Conservation (phyloP, 2,113 vertebrate genomes). For the Gymnobelideus leadbeateri region DNA sequence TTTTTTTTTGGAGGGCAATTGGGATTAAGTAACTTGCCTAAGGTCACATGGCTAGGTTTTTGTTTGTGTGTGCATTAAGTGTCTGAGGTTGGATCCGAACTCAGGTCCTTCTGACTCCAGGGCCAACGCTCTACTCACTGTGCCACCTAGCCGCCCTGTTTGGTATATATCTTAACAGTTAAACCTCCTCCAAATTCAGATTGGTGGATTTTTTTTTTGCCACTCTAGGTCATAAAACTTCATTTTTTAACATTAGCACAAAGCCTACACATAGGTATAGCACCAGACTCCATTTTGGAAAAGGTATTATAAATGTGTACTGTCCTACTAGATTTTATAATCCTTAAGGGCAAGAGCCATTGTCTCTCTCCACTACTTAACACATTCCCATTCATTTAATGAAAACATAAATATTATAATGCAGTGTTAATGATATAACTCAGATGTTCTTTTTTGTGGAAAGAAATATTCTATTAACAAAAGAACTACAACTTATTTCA, state of each 20-base stretch:
- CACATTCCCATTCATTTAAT: background rate
- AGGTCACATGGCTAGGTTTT: too few relatives aligned
- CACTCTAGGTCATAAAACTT: background rate
- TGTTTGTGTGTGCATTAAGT: too few relatives aligned
- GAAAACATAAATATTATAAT: background rate
- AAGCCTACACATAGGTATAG: background rate
- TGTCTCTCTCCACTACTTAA: background rate
- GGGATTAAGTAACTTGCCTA: too few relatives aligned
- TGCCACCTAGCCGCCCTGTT: too few relatives aligned
- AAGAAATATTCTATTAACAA: background rate
- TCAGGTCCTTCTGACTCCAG: too few relatives aligned
- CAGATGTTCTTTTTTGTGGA: background rate
- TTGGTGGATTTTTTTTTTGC: background rate
- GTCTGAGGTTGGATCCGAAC: too few relatives aligned
- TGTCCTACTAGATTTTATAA: background rate
- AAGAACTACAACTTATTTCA: background rate
- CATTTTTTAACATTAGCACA: background rate
- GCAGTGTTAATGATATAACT: background rate
- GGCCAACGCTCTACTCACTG: too few relatives aligned
- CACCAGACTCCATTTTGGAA: background rate
- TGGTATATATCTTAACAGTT: background rate
- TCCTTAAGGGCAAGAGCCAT: background rate
- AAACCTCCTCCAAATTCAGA: background rate
- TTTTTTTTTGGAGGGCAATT: too few relatives aligned
- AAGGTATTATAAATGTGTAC: background rate